A percentile compares a stretch with the other conserved stretches of the same genome.
These are phyloP conservation scores for Montipora sp. DNA, from an alignment of 64 coral and sea anemone species.

Conservation along the genomic window DNA sequence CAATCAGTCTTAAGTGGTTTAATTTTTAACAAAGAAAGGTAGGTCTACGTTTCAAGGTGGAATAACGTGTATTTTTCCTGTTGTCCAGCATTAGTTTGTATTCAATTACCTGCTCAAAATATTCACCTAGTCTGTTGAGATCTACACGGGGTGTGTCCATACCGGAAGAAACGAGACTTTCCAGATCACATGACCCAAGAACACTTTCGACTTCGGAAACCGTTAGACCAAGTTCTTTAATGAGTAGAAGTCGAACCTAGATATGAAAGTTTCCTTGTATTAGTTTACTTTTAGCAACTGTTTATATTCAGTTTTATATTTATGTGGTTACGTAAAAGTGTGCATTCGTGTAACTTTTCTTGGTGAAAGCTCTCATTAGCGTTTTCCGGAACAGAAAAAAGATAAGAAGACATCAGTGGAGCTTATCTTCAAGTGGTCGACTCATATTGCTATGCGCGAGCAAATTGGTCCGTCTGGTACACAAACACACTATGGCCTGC, in stretches of 20 bases:
- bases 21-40: no score
- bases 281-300: neutral
- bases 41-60: no score
- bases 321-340: neutral
- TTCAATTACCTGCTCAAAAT: conserved; percentile 25
- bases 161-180: conserved; percentile 30
- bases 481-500: no score
- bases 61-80: neutral
- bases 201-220: conserved; percentile 38
- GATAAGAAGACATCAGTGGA: no score
- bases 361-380: no score
- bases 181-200: conserved; percentile 44
- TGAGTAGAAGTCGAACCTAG: conserved; percentile 32
- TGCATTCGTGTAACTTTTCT: neutral
- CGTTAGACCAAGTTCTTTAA: conserved; percentile 23
- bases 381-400: no score
- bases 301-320: neutral
- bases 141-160: conserved; percentile 16
- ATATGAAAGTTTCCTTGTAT: neutral
- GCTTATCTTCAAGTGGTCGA: no score
- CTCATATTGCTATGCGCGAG: no score
- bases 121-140: conserved; percentile 27
- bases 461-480: no score
- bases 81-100: neutral
- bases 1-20: no score